phyloP scores from a whole-genome alignment of 2,888 invertebrate species.

The Griposia aprilina region DNA sequence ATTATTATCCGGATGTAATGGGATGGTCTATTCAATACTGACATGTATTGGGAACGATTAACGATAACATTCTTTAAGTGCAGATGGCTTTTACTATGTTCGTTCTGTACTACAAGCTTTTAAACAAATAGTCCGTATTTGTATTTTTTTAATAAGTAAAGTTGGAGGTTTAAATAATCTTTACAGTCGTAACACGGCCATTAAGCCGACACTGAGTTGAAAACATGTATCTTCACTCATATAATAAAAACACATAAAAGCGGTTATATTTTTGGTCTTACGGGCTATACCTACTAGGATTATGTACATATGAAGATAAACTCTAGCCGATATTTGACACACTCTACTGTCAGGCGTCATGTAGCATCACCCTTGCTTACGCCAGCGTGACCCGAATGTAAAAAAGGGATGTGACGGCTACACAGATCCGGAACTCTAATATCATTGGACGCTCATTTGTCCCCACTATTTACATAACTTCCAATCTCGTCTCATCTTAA shows the following conservation, averaged over 20 bases:
- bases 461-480: slow-evolving; percentile 58
- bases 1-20: slow-evolving; percentile 22
- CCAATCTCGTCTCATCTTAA: slow-evolving; percentile 69
- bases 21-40: slow-evolving; percentile 3
- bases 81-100: neutral
- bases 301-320: neutral
- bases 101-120: neutral
- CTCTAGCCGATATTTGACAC: slow-evolving; percentile 37
- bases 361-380: slow-evolving; percentile 18
- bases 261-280: neutral
- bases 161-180: neutral
- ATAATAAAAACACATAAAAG: neutral
- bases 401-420: slow-evolving; percentile 40
- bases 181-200: neutral
- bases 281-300: neutral
- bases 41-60: slow-evolving; percentile 26
- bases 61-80: slow-evolving; percentile 16
- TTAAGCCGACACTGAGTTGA: neutral
- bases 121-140: neutral
- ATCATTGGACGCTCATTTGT: slow-evolving; percentile 41
- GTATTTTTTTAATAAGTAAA: neutral
- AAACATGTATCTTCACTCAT: neutral
- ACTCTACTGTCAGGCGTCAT: slow-evolving; percentile 18
- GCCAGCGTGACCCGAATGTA: slow-evolving; percentile 32
- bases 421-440: slow-evolving; percentile 18